Conservation (phyloP, 2,113 vertebrate species). For the Pteropus alecto region DNA sequence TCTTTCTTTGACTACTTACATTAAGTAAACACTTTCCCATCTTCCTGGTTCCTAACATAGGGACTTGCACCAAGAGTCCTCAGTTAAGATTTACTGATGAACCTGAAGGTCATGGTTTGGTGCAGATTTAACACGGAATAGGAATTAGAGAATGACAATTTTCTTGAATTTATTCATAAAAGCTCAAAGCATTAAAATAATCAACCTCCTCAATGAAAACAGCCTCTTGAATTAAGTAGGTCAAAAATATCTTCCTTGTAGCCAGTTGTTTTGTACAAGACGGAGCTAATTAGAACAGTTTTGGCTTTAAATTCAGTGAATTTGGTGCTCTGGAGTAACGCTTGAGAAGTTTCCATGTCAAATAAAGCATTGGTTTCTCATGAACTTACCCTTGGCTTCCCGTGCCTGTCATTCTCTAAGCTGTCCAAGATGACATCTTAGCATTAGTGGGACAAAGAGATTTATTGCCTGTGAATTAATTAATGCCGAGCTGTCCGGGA, state of each 20-base stretch:
- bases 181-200: constrained; percentile 19
- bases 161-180: background rate
- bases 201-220: background rate
- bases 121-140: background rate
- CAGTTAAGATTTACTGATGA: background rate
- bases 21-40: background rate
- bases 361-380: constrained; percentile 13
- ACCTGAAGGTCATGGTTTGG: background rate
- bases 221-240: constrained; percentile 6
- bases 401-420: background rate
- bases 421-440: constrained; percentile 27
- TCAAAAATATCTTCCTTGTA: constrained; percentile 36
- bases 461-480: constrained; percentile 31
- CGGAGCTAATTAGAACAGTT: constrained; percentile 49
- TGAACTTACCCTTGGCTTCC: constrained; percentile 58
- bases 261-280: constrained; percentile 49
- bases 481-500: background rate
- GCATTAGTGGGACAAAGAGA: background rate
- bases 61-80: background rate
- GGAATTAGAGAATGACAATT: background rate
- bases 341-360: constrained; percentile 65
- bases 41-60: background rate
- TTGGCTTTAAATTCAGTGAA: constrained; percentile 39
- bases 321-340: constrained; percentile 46
- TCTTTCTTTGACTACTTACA: constrained; percentile 45